Evolutionary conservation across 2,888 invertebrate genomes (phyloP), one percentile per base, ranked within the genome.

Genomic region (Zele albiditarsus): DNA sequence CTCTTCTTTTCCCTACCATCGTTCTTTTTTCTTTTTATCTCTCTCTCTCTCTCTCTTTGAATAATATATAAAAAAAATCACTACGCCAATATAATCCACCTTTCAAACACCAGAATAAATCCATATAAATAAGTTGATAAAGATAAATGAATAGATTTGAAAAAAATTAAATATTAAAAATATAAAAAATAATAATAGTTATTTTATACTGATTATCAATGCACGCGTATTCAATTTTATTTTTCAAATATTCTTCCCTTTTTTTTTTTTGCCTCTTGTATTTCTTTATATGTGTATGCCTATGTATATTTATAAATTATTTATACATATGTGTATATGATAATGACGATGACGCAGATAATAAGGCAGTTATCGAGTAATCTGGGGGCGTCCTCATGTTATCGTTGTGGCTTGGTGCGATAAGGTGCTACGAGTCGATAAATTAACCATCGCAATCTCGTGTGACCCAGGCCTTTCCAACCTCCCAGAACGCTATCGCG

Each of bases 321-420:
- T 8, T 53, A 2, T 6, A 6, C 20, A 53, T 62, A 63, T 46
- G 58, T 60, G 58, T 71, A 49, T 63, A 28, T 42, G 65, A 33
- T 14, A 8, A 20, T 69, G 83, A 78, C 84, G 86, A 85, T 86
- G 85, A 78, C 82, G 87, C 60, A 63, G 63, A 57, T 69, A 74
- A 87, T 87, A 87, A 72, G 73, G 25, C 28, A 83, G 84, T 88
- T 88, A 89, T 89, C 89, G 85, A 84, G 80, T 86, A 87, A 89
- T 89, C 89, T 88, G 89, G 89, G 89, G 89, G 89, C 89, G 89
- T 88, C 83, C 83, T 74, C 78, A 85, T 87, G 87, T 88, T 88
- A 89, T 89, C 89, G 77, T 77, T 71, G 78, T 78, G 79, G 80
- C 77, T 80, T 80, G 67, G 58, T 69, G 70, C 66, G 82, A 88